Percentiles rank a stretch among this genome's conserved stretches.
phyloP scores from a whole-genome alignment of 2,113 vertebrate species.

The Papio anubis region DNA sequence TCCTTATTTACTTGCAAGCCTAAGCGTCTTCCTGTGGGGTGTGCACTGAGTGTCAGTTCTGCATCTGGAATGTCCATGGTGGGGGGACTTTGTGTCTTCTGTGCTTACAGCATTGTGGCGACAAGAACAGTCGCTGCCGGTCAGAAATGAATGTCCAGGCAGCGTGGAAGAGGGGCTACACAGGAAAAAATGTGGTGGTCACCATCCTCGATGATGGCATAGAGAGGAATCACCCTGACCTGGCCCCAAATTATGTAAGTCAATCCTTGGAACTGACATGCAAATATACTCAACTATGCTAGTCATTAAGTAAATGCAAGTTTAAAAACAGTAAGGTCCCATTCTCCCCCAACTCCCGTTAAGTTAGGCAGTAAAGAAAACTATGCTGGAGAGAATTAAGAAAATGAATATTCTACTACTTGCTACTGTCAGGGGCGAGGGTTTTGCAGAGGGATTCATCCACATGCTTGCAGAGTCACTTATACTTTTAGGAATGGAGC shows the following conservation, averaged over 20 bases:
- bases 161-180: slow-evolving; percentile 89
- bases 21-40: neutral
- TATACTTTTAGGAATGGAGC: neutral
- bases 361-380: neutral
- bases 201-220: slow-evolving; percentile 90
- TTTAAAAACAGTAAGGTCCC: neutral
- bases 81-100: neutral
- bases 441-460: neutral
- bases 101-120: slow-evolving; percentile 81
- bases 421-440: neutral
- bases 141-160: slow-evolving; percentile 88
- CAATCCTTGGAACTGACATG: accelerated
- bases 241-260: slow-evolving; percentile 89
- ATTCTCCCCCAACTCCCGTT: accelerated
- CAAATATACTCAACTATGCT: accelerated
- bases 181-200: slow-evolving; percentile 87
- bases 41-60: accelerated
- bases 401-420: neutral
- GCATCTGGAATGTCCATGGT: neutral
- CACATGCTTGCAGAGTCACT: neutral
- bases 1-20: accelerated
- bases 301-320: neutral
- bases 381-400: accelerated
- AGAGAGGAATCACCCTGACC: slow-evolving; percentile 88
- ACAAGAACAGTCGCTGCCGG: slow-evolving; percentile 85